phyloP scores from a whole-genome alignment of 1,140 invertebrate genomes.

The Neoseiulus cucumeris region DNA sequence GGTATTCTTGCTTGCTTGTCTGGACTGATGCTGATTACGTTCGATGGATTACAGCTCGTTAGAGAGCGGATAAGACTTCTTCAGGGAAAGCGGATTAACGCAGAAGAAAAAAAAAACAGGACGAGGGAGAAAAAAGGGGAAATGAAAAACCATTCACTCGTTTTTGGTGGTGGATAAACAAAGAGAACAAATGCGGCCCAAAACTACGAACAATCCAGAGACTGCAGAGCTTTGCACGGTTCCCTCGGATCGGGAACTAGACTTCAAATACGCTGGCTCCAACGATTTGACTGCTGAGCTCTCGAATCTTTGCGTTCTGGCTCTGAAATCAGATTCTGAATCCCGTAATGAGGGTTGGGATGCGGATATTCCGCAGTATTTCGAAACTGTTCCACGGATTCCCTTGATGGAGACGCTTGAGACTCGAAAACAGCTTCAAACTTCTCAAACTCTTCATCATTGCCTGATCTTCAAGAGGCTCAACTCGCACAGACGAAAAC shows the following conservation, averaged over 20 bases:
- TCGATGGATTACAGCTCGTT: slow-evolving; percentile 10
- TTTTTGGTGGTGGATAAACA: neutral
- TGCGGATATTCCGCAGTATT: too few species aligned
- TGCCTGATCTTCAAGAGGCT: too few species aligned
- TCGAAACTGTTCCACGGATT: too few species aligned
- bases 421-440: too few species aligned
- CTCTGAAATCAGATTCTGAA: neutral
- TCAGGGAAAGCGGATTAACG: neutral
- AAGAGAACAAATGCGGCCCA: neutral
- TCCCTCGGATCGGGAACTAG: too few species aligned
- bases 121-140: neutral
- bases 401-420: too few species aligned
- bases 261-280: neutral
- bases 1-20: neutral
- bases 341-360: neutral
- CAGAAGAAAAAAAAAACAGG: neutral
- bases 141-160: neutral
- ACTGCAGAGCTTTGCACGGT: too few species aligned
- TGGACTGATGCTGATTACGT: neutral
- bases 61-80: neutral
- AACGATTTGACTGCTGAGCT: neutral
- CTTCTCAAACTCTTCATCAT: too few species aligned
- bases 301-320: neutral
- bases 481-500: too few species aligned
- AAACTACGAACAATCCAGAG: neutral